Conservation (phyloP, 2,888 invertebrate species). For the Ichneumon xanthorius region DNA sequence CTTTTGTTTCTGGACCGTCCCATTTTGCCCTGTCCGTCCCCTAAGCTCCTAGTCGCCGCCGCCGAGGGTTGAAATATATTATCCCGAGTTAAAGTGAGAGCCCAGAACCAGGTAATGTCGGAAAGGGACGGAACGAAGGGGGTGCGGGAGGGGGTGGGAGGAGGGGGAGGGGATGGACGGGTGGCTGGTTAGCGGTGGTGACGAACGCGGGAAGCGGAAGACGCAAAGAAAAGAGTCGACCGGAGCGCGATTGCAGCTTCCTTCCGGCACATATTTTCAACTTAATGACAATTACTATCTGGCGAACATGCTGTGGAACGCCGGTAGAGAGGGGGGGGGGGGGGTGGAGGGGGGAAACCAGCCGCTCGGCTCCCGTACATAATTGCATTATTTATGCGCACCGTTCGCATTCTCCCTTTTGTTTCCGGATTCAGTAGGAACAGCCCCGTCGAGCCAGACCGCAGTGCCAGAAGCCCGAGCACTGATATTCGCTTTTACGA, state of each 20-base stretch:
- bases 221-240: constrained; percentile 54
- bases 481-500: constrained; percentile 60
- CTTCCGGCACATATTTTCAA: constrained; percentile 80
- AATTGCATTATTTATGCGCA: constrained; percentile 76
- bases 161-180: constrained; percentile 56
- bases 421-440: constrained; percentile 54
- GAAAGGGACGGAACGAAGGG: not conserved
- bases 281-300: constrained; percentile 80
- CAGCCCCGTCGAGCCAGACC: constrained; percentile 20
- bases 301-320: constrained; percentile 71
- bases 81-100: constrained; percentile 22
- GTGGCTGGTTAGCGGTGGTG: constrained; percentile 41
- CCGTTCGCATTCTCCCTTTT: constrained; percentile 61
- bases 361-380: constrained; percentile 54
- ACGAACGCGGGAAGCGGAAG: constrained; percentile 58
- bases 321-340: not conserved
- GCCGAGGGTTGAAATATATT: constrained; percentile 51
- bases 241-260: constrained; percentile 74
- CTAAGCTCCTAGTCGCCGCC: constrained; percentile 17
- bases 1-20: no score
- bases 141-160: not conserved
- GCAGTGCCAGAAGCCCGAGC: not conserved
- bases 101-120: not conserved
- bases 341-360: no score
- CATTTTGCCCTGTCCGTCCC: not conserved